These are phyloP conservation scores for Bicyclus anynana DNA, from an alignment of 1,140 invertebrate genomes.

Conservation along the genomic window DNA sequence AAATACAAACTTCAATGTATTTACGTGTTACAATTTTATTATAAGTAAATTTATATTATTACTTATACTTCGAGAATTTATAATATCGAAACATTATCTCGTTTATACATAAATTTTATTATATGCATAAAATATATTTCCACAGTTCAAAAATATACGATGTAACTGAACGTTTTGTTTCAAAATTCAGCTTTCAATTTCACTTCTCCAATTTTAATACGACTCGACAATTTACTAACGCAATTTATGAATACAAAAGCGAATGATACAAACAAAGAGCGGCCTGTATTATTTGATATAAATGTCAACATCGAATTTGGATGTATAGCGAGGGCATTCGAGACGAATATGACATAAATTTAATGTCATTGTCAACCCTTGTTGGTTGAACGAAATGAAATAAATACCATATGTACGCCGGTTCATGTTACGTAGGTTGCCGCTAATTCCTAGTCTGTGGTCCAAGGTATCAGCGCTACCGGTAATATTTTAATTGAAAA, in stretches of 20 bases:
- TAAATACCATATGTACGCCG: slow-evolving; percentile 69
- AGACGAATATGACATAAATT: slow-evolving; percentile 71
- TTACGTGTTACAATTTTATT: no score
- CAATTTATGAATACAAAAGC: slow-evolving; percentile 9
- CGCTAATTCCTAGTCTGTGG: slow-evolving; percentile 52
- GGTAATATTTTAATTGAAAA: neutral
- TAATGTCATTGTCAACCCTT: slow-evolving; percentile 67
- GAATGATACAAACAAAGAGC: slow-evolving; percentile 38
- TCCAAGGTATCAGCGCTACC: slow-evolving; percentile 29
- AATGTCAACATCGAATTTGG: slow-evolving; percentile 67
- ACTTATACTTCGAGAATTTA: no score
- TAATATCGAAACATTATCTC: no score
- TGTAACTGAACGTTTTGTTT: neutral
- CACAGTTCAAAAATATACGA: neutral
- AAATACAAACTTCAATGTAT: no score
- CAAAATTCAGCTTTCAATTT: neutral
- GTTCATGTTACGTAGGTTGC: slow-evolving; percentile 62
- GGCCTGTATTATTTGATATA: slow-evolving; percentile 57
- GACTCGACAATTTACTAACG: slow-evolving; percentile 1
- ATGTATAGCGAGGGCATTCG: slow-evolving; percentile 48
- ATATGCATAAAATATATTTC: neutral
- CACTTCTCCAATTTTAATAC: slow-evolving; percentile 1
- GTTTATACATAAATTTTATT: no score
- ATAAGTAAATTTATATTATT: no score
- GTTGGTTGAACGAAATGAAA: slow-evolving; percentile 59